These are phyloP conservation scores for Helicorthomorpha holstii DNA, from an alignment of 1,140 invertebrate species.

Conservation along the genomic window DNA sequence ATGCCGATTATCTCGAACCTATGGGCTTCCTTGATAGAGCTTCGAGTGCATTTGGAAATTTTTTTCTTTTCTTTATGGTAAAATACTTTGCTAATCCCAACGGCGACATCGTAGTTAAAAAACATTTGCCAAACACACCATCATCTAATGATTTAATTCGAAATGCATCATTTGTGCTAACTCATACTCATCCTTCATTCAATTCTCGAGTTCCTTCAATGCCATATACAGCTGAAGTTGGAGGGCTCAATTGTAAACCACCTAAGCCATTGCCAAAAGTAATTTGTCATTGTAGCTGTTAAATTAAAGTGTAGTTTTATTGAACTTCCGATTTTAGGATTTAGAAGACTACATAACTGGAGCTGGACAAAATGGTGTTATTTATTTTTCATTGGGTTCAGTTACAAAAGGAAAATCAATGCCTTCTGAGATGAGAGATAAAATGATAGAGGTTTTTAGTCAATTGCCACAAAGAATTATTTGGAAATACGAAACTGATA, in stretches of 20 bases:
- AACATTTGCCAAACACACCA: background rate
- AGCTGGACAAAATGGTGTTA: conserved; percentile 46
- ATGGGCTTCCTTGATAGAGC: conserved; percentile 2
- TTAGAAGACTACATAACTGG: conserved; percentile 45
- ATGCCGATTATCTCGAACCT: background rate
- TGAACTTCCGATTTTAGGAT: conserved; percentile 4
- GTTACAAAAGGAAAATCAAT: background rate
- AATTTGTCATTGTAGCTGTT: conserved; percentile 11
- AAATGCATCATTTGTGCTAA: conserved; percentile 14
- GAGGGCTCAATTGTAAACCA: conserved; percentile 14
- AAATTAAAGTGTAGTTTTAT: background rate
- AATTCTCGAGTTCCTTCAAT: conserved; percentile 7
- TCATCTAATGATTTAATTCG: conserved; percentile 19
- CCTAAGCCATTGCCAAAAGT: conserved; percentile 26
- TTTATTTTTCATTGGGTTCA: conserved; percentile 32
- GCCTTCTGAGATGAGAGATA: conserved; percentile 5
- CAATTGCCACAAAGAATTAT: conserved; percentile 11
- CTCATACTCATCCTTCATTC: conserved; percentile 11
- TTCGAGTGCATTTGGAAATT: background rate
- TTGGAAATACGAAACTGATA: conserved; percentile 8
- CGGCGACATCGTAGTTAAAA: background rate
- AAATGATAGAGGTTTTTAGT: conserved; percentile 10
- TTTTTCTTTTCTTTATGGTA: background rate
- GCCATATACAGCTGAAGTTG: conserved; percentile 12
- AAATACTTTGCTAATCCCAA: background rate